A percentile compares a stretch with the other conserved stretches of the same genome.
phyloP scores from a whole-genome alignment of 1,140 invertebrate species.

The Temnothorax curvispinosus region DNA sequence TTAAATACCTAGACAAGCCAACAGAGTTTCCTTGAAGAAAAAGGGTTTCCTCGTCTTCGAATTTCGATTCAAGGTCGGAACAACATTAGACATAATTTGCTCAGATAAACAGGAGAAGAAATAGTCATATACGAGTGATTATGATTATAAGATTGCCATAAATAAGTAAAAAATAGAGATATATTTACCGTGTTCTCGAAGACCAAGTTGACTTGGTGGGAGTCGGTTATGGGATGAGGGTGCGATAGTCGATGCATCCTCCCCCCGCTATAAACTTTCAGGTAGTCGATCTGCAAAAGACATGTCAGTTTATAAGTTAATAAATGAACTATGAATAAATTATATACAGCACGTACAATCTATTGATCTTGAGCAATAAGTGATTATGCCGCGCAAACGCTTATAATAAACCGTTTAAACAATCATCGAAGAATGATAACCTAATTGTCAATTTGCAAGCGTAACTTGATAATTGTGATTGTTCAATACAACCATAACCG shows the following conservation, averaged over 20 bases:
- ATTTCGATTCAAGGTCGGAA: background rate
- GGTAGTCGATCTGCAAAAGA: slow-evolving; percentile 92
- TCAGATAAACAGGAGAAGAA: background rate
- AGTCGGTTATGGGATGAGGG: slow-evolving; percentile 86
- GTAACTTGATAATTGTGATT: background rate
- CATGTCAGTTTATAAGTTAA: background rate
- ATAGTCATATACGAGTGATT: background rate
- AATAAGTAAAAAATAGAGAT: slow-evolving; percentile 47
- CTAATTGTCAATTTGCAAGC: background rate
- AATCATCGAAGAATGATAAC: background rate
- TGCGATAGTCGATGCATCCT: slow-evolving; percentile 86
- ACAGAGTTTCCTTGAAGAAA: background rate
- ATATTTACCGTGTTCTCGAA: slow-evolving; percentile 88
- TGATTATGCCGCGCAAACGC: background rate
- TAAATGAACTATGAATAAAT: slow-evolving; percentile 44
- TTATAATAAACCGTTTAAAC: slow-evolving; percentile 15
- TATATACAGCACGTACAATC: background rate
- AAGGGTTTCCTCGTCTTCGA: background rate
- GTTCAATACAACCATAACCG: background rate
- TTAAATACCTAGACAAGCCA: background rate
- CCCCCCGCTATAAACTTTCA: slow-evolving; percentile 89
- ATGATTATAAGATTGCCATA: background rate
- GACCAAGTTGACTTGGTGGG: slow-evolving; percentile 87
- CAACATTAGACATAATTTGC: background rate
- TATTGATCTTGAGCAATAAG: slow-evolving; percentile 3